A percentile compares a stretch with the other conserved stretches of the same genome.
Conservation (phyloP, 1,140 invertebrate genomes). For the Asbolus verrucosus region DNA sequence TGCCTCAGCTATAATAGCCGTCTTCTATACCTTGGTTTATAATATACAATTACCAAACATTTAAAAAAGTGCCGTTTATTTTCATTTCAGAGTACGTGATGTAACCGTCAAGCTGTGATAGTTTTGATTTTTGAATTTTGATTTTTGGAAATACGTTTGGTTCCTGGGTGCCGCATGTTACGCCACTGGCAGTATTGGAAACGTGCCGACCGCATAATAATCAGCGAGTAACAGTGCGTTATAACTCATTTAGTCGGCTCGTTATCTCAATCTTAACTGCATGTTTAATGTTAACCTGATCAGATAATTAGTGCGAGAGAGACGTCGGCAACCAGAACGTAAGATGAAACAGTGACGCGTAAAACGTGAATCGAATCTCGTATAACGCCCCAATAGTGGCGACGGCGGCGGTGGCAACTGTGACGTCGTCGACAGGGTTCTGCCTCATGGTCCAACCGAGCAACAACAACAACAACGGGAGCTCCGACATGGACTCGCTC, state of each 20-base stretch:
- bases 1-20: too few species aligned
- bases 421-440: slow-evolving; percentile 22
- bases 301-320: slow-evolving; percentile 26
- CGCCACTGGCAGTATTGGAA: too few species aligned
- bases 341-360: slow-evolving; percentile 34
- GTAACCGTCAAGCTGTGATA: too few species aligned
- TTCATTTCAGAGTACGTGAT: too few species aligned
- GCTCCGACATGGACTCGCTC: slow-evolving; percentile 82
- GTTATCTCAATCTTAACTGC: slow-evolving; percentile 31
- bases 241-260: slow-evolving; percentile 17
- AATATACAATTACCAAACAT: too few species aligned
- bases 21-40: too few species aligned
- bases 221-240: slow-evolving; percentile 17
- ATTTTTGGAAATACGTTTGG: too few species aligned
- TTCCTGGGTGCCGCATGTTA: too few species aligned
- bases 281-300: slow-evolving; percentile 31
- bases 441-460: slow-evolving; percentile 65
- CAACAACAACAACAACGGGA: slow-evolving; percentile 75
- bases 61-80: too few species aligned
- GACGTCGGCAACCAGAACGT: not conserved
- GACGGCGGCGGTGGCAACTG: slow-evolving; percentile 27
- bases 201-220: too few species aligned
- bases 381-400: slow-evolving; percentile 19
- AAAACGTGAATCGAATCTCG: slow-evolving; percentile 22
- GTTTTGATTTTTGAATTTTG: too few species aligned